phyloP scores from a whole-genome alignment of 1,140 invertebrate genomes.

The Metopolophium dirhodum region DNA sequence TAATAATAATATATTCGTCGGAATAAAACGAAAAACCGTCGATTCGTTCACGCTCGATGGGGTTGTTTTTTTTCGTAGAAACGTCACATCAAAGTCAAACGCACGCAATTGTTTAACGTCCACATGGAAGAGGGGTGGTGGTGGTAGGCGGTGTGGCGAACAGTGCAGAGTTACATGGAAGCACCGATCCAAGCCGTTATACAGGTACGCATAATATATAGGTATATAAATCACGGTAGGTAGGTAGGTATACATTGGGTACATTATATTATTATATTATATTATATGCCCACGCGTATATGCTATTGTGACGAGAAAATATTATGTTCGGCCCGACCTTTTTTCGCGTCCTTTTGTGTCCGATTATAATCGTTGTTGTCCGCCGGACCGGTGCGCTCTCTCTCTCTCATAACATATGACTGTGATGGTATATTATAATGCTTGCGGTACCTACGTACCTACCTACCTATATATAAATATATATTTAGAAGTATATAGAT shows the following conservation, averaged over 20 bases:
- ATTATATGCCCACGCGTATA: background rate
- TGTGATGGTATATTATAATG: background rate
- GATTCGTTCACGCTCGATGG: conserved; percentile 13
- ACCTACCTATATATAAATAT: background rate
- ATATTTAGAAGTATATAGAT: background rate
- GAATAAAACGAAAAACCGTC: conserved; percentile 11
- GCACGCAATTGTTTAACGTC: conserved; percentile 36
- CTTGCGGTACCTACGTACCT: background rate
- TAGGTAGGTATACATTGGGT: background rate
- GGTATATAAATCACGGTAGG: background rate
- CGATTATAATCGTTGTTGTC: conserved; percentile 27
- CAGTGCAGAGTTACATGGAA: background rate
- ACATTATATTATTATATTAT: background rate
- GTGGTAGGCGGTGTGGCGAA: background rate
- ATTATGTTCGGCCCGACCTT: background rate
- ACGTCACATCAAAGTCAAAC: conserved; percentile 42
- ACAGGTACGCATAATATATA: background rate
- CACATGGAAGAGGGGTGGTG: no score
- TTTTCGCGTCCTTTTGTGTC: conserved; percentile 7
- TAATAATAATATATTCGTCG: background rate
- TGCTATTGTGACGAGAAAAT: background rate
- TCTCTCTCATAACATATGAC: background rate
- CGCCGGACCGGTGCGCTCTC: background rate
- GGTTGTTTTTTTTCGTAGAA: conserved; percentile 15
- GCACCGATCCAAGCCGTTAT: background rate